phyloP scores from a whole-genome alignment of 2,113 vertebrate species.

The Madoqua kirkii region DNA sequence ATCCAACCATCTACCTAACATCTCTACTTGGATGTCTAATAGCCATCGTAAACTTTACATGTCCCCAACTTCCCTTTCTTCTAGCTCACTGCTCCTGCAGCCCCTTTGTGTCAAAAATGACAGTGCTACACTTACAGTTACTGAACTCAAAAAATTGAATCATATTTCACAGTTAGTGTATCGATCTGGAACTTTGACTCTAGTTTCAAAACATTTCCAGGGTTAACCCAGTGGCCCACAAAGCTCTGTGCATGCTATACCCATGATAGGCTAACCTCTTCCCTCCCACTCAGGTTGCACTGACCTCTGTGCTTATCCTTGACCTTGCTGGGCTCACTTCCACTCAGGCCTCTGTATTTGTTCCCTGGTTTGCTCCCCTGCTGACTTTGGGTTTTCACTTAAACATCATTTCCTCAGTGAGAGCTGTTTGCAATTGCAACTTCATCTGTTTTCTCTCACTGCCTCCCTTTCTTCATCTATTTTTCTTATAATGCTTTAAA shows the following conservation, averaged over 20 bases:
- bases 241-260: not conserved
- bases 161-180: not conserved
- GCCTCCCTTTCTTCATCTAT: not conserved
- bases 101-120: not conserved
- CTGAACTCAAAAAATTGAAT: not conserved
- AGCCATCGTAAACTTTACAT: not conserved
- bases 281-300: no score
- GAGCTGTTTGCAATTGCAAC: not conserved
- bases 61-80: not conserved
- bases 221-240: not conserved
- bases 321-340: not conserved
- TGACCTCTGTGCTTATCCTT: not conserved
- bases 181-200: not conserved
- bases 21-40: not conserved
- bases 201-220: constrained; percentile 7
- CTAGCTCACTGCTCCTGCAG: not conserved
- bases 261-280: not conserved
- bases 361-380: not conserved
- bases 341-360: not conserved
- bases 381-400: not conserved
- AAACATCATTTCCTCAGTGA: not conserved
- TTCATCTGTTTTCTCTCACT: not conserved
- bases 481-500: not conserved
- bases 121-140: not conserved
- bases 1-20: not conserved